Evolutionary conservation across 2,113 vertebrate genomes (phyloP).

Genomic region (Noctilio leporinus): DNA sequence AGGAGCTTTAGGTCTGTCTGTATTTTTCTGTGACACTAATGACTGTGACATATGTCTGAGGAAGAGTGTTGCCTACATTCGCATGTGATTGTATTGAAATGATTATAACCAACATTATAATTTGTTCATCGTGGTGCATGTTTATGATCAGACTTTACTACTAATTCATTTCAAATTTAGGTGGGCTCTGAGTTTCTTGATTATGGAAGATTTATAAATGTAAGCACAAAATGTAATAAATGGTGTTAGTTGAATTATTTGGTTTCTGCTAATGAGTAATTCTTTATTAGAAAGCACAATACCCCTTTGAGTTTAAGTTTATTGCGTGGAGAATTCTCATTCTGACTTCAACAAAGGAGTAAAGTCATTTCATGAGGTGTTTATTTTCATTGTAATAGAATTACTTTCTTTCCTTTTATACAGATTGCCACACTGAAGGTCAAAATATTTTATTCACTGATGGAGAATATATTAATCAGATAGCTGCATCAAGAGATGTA

Average conservation of each 20-base stretch:
- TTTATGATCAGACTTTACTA: slow-evolving; percentile 42
- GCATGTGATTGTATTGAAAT: slow-evolving; percentile 71
- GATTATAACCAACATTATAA: slow-evolving; percentile 50
- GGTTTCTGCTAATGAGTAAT: slow-evolving; percentile 52
- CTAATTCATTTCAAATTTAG: slow-evolving; percentile 60
- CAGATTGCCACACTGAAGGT: slow-evolving; percentile 93
- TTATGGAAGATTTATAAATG: slow-evolving; percentile 51
- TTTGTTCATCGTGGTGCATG: slow-evolving; percentile 67
- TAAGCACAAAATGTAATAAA: slow-evolving; percentile 13
- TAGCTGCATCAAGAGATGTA: slow-evolving; percentile 98
- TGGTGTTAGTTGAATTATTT: slow-evolving; percentile 43
- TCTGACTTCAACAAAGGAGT: slow-evolving; percentile 67
- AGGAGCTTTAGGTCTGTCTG: slow-evolving; percentile 58
- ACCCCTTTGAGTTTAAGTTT: slow-evolving; percentile 58
- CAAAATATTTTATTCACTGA: slow-evolving; percentile 99
- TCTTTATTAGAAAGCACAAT: slow-evolving; percentile 52
- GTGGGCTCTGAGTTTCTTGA: slow-evolving; percentile 31
- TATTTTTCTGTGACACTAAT: slow-evolving; percentile 68
- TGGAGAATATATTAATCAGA: slow-evolving; percentile 98
- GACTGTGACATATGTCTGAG: slow-evolving; percentile 44
- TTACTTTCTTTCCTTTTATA: slow-evolving; percentile 58
- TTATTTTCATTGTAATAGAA: slow-evolving; percentile 39
- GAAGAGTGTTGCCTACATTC: slow-evolving; percentile 54
- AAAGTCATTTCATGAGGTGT: slow-evolving; percentile 40
- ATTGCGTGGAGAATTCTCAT: slow-evolving; percentile 55